Percentiles rank a stretch among this genome's conserved stretches.
phyloP scores from a whole-genome alignment of 2,797 vertebrate genomes.

The Paguma larvata region DNA sequence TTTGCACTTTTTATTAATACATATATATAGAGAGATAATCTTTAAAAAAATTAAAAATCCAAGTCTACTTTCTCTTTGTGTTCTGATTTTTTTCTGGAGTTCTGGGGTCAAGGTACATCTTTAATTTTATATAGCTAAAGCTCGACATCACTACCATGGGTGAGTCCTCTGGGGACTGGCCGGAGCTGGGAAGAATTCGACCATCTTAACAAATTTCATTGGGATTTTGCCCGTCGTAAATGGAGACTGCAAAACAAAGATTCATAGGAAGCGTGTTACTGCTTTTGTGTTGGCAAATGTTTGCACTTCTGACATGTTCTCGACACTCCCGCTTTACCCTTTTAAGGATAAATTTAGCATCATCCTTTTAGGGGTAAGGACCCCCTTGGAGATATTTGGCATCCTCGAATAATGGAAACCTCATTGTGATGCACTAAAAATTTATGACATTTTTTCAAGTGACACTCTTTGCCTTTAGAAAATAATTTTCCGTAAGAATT shows the following conservation, averaged over 20 bases:
- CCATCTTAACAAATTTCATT: slow-evolving; percentile 80
- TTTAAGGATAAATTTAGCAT: background rate
- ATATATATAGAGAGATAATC: slow-evolving; percentile 83
- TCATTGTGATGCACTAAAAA: slow-evolving; percentile 44
- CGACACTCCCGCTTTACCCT: background rate
- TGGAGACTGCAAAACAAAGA: background rate
- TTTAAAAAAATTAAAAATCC: slow-evolving; percentile 85
- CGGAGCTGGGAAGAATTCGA: slow-evolving; percentile 73
- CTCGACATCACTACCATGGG: slow-evolving; percentile 59
- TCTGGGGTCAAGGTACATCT: slow-evolving; percentile 47
- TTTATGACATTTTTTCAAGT: background rate
- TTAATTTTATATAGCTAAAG: slow-evolving; percentile 51
- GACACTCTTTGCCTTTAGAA: slow-evolving; percentile 26
- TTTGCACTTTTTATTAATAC: slow-evolving; percentile 87
- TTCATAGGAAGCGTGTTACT: background rate
- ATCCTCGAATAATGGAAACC: slow-evolving; percentile 33
- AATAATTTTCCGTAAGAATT: slow-evolving; percentile 48
- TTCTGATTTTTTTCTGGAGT: slow-evolving; percentile 82
- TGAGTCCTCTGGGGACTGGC: slow-evolving; percentile 73
- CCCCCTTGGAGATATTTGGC: background rate
- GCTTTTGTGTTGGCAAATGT: slow-evolving; percentile 53
- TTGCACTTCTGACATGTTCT: background rate
- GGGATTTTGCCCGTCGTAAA: slow-evolving; percentile 77
- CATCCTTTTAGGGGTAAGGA: background rate
- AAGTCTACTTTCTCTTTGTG: slow-evolving; percentile 83